These are phyloP conservation scores for Aphaenogaster floridana DNA, from an alignment of 1,140 invertebrate species.

Conservation along the genomic window DNA sequence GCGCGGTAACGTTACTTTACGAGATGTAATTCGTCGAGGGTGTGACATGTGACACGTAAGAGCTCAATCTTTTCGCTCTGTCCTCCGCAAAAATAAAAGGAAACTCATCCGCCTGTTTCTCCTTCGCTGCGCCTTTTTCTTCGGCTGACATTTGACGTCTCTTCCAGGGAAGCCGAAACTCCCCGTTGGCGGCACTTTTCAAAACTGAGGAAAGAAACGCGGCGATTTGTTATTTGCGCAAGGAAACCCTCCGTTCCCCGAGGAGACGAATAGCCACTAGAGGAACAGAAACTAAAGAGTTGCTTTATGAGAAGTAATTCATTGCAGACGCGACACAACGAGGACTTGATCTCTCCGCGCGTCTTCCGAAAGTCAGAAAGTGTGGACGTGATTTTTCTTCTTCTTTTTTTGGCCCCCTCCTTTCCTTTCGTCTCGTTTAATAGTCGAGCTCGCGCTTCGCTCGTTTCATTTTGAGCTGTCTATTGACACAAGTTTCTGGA, in stretches of 20 bases:
- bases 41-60: constrained; percentile 60
- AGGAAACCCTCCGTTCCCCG: neutral
- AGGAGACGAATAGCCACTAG: constrained; percentile 53
- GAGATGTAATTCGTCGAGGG: constrained; percentile 59
- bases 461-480: constrained; percentile 52
- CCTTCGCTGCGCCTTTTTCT: constrained; percentile 20
- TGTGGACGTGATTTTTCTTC: constrained; percentile 42
- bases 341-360: constrained; percentile 53
- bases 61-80: constrained; percentile 56
- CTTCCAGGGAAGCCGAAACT: constrained; percentile 19
- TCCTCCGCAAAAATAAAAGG: constrained; percentile 6
- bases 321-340: constrained; percentile 70
- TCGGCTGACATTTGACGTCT: constrained; percentile 38
- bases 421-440: constrained; percentile 54
- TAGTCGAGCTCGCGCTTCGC: constrained; percentile 49
- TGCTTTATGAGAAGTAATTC: constrained; percentile 72
- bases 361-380: constrained; percentile 44
- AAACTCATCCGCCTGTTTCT: constrained; percentile 35
- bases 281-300: constrained; percentile 32
- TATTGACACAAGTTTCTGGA: constrained; percentile 62
- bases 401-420: neutral
- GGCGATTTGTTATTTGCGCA: constrained; percentile 49
- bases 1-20: constrained; percentile 54
- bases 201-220: constrained; percentile 49
- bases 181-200: constrained; percentile 5